phyloP scores from a whole-genome alignment of 2,888 invertebrate genomes.

The Iselma pallidipennis region DNA sequence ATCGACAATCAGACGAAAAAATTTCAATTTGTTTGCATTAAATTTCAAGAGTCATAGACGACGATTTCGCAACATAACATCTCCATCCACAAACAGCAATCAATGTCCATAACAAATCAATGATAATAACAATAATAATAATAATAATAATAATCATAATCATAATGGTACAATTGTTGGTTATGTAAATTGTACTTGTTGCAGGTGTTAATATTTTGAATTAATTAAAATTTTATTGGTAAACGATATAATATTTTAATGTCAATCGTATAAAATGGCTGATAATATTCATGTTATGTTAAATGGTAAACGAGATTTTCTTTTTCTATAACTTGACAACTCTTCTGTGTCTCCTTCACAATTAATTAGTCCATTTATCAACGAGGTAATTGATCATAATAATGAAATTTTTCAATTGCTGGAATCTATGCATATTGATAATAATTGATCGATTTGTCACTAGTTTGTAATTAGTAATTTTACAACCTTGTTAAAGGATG shows the following conservation, averaged over 20 bases:
- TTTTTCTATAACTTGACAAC: constrained; percentile 11
- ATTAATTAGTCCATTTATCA: not conserved
- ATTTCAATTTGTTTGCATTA: not conserved
- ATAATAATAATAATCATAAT: not conserved
- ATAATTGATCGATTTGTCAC: no score
- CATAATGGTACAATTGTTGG: not conserved
- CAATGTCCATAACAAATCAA: not conserved
- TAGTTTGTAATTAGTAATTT: no score
- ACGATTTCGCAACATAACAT: not conserved
- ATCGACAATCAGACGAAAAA: no score
- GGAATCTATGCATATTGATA: not conserved
- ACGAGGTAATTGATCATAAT: not conserved
- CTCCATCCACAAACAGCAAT: not conserved
- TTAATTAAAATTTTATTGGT: constrained; percentile 14
- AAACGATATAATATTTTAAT: constrained; percentile 7
- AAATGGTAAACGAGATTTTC: constrained; percentile 12
- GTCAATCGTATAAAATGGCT: constrained; percentile 1
- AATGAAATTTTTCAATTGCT: no score
- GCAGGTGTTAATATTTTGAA: constrained; percentile 24
- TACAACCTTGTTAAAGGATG: no score
- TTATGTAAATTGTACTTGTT: constrained; percentile 1
- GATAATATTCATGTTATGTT: constrained; percentile 18
- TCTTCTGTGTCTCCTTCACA: not conserved
- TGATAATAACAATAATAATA: not conserved
- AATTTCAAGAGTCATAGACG: not conserved